Evolutionary conservation across 2,888 invertebrate species (phyloP), one percentile per base, ranked within the genome.

Genomic region (Amblyjoppa fuscipennis): DNA sequence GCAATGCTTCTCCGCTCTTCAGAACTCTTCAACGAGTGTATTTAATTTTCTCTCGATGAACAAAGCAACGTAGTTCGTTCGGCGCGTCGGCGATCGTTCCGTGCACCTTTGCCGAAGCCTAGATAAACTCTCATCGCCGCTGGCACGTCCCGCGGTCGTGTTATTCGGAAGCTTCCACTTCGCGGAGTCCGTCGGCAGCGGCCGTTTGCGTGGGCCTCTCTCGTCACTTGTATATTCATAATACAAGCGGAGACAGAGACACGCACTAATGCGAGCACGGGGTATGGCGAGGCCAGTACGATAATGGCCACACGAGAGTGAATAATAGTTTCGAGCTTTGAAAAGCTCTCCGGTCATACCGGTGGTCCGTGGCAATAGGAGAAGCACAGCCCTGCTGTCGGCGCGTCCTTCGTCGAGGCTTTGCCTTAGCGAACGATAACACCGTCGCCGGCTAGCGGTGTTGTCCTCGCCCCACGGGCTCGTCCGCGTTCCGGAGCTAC

Each of bases 281-380:
- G 70, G 78, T 80, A 77, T 61, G 80, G 76, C 83, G 25, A 75
- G 64, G 59, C 66, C 53, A 66, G 80, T 74, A 80, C 45, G 68
- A 77, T 83, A 85, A 85, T 85, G 69, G 85, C 64, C 73, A 74
- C 56, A 80, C 83, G 85, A 85, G 85, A 59, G 59, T 85, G 85
- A 85, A 85, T 85, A 85, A 85, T 85, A 83, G 85, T 83, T 76
- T 7, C 25, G 59, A 68, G 79, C 73, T 66, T 59, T 79, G 41
- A 80, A 85, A 80, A 68, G 82, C 74, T 79, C 74, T 79, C 61
- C 41, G 66, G 64, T 13, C 20, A 7, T 20, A 61, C 13, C 56
- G 71, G 16, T 7, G 31, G 41, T 25, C 28, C 28, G 28, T 9
- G 41, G 59, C 41, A 56, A 38, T 25, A 53, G 73, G n/a, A 56